Conservation (phyloP, 2,888 invertebrate genomes). For the Osedax fenrisi region DNA sequence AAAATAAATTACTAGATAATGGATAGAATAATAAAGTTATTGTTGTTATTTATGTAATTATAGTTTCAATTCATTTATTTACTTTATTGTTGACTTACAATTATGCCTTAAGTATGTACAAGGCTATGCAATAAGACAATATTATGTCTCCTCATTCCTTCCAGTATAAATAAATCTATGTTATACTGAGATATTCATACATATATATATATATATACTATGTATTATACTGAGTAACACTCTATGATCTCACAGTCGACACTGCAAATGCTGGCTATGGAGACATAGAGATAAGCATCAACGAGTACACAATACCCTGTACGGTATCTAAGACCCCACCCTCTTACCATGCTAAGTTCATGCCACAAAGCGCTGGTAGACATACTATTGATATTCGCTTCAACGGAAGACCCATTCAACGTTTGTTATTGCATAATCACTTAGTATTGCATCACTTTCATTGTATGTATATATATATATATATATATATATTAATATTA, state of each 20-base stretch:
- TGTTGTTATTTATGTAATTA: too few species aligned
- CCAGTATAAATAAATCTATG: too few species aligned
- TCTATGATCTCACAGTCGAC: conserved; percentile 64
- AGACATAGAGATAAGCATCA: conserved; percentile 92
- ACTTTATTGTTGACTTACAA: too few species aligned
- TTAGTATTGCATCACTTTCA: background rate
- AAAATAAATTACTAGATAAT: too few species aligned
- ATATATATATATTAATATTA: background rate
- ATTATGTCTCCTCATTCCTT: too few species aligned
- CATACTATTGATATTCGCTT: conserved; percentile 89
- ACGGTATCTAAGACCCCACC: conserved; percentile 63
- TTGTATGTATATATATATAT: background rate
- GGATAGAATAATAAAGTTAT: too few species aligned
- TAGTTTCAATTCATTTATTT: too few species aligned
- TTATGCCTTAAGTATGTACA: too few species aligned
- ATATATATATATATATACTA: too few species aligned
- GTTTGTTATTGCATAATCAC: background rate
- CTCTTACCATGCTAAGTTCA: conserved; percentile 89
- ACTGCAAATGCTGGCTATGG: conserved; percentile 96
- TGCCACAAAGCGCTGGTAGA: conserved; percentile 75
- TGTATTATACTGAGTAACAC: too few species aligned
- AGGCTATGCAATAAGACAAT: too few species aligned
- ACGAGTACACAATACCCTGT: conserved; percentile 80
- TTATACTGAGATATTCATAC: too few species aligned
- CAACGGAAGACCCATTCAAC: conserved; percentile 57